A percentile compares a stretch with the other conserved stretches of the same genome.
Conservation (phyloP, 2,888 invertebrate genomes). For the Rhodophaea formosa region DNA sequence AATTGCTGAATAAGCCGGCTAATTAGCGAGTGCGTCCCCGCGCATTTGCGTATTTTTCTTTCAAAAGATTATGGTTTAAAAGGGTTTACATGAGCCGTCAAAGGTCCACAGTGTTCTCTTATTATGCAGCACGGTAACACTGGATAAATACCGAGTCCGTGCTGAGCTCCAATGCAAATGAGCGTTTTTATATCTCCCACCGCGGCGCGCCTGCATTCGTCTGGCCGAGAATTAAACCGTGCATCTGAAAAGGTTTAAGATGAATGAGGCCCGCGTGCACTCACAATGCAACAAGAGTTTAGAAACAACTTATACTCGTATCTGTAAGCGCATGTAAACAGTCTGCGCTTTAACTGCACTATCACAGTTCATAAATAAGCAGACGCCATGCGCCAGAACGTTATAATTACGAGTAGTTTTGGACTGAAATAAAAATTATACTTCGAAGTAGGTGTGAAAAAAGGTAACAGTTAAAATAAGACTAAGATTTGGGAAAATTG, state of each 20-base stretch:
- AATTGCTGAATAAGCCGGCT: constrained; percentile 34
- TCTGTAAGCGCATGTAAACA: constrained; percentile 63
- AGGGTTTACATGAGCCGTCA: constrained; percentile 53
- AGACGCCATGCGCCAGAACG: constrained; percentile 31
- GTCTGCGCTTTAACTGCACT: constrained; percentile 58
- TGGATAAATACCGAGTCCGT: constrained; percentile 64
- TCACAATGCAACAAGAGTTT: constrained; percentile 72
- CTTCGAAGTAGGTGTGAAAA: background rate
- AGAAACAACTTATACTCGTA: constrained; percentile 73
- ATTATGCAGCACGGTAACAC: constrained; percentile 66
- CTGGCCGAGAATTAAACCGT: constrained; percentile 66
- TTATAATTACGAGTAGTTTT: constrained; percentile 30
- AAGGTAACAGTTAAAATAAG: background rate
- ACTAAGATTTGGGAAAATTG: background rate
- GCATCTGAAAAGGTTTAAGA: constrained; percentile 74
- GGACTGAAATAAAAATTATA: constrained; percentile 22
- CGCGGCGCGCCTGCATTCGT: constrained; percentile 50
- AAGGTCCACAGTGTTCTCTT: constrained; percentile 56
- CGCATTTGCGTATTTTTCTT: constrained; percentile 48
- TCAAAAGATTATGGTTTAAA: constrained; percentile 56
- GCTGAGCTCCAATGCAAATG: constrained; percentile 68
- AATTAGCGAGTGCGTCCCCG: constrained; percentile 54
- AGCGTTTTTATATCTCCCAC: constrained; percentile 64
- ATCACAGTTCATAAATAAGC: constrained; percentile 42
- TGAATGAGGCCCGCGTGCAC: constrained; percentile 64